Evolutionary conservation across 1,140 invertebrate genomes (phyloP).

Genomic region (Platyura marginata): DNA sequence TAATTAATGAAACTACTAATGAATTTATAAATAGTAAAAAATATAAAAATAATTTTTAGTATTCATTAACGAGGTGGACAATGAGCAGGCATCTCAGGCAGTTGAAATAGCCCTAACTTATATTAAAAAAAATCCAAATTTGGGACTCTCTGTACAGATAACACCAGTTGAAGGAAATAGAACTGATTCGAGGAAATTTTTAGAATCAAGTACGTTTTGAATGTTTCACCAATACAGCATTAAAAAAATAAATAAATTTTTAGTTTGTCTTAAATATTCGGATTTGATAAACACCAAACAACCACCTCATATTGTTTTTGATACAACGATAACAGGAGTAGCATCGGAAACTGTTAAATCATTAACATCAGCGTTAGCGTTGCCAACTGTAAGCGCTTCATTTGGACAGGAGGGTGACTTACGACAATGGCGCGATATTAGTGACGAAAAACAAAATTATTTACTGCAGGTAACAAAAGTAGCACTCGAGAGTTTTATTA

Average conservation of each 20-base stretch:
- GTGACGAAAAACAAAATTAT: constrained; percentile 45
- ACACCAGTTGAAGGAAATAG: constrained; percentile 39
- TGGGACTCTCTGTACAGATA: constrained; percentile 41
- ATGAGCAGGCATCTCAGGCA: constrained; percentile 41
- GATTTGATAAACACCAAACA: constrained; percentile 36
- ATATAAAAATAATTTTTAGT: not conserved
- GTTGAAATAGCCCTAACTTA: constrained; percentile 46
- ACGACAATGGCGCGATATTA: constrained; percentile 54
- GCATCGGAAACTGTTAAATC: constrained; percentile 68
- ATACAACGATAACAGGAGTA: constrained; percentile 55
- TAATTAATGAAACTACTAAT: not conserved
- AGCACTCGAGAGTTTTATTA: too few relatives aligned
- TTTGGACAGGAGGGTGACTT: constrained; percentile 69
- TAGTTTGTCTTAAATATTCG: constrained; percentile 51
- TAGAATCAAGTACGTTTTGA: constrained; percentile 39
- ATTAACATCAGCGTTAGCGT: constrained; percentile 51
- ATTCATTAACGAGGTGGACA: constrained; percentile 50
- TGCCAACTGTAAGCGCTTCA: constrained; percentile 66
- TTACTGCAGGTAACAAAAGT: constrained; percentile 38
- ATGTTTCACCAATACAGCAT: too few relatives aligned
- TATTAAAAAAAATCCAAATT: constrained; percentile 40
- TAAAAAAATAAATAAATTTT: too few relatives aligned
- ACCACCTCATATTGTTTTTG: constrained; percentile 57
- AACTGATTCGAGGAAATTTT: constrained; percentile 40
- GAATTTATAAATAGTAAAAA: not conserved